Base-by-base conservation (phyloP, 2,113 vertebrate species). In the Boleophthalmus pectinirostris region DNA sequence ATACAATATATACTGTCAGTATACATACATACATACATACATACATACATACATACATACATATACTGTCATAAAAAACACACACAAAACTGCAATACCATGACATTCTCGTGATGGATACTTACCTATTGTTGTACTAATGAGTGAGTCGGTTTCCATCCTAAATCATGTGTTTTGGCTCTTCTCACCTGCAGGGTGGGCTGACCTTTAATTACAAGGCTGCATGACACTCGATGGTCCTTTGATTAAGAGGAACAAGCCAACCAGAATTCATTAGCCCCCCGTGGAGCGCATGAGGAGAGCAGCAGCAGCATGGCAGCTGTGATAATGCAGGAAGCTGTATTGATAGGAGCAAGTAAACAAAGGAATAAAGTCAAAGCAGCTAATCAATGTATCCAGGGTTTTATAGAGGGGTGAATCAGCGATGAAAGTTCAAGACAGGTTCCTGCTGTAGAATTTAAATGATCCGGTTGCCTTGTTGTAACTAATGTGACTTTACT, bases 161-260 rank as follows among this genome's bases (percentile, higher is more conserved):
- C 49, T 65, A 72, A 81, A 77, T 79, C 69, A 77, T 66, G 81
- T 38, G 68, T 69, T n/a, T 64, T 46, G 33, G 72, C 51, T 77
- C 60, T 20, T 33, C 53, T 58, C 72, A 72, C 74, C 78, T 74
- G 65, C 70, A 24, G 71, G 43, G 77, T 43, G 78, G 33, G 24
- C 11, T 81, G 86, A 87, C 86, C 87, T 88, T 87, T 83, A 81
- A 80, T 73, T 69, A 72, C 8, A 58, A 69, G 66, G 57, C 7
- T 53, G 58, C 66, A 10, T 56, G 69, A 72, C 33, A 73, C 45
- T 51, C 60, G 75, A 72, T 64, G 47, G 69, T 24, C 76, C 66
- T 80, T 70, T 84, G 73, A 85, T 84, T 85, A 88, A 80, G 77
- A 68, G 25, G 49, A 87, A 75, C 74, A 15, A 82, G 63, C 69